Base-by-base conservation (phyloP, 2,113 vertebrate species). In the Dasyornis broadbenti region DNA sequence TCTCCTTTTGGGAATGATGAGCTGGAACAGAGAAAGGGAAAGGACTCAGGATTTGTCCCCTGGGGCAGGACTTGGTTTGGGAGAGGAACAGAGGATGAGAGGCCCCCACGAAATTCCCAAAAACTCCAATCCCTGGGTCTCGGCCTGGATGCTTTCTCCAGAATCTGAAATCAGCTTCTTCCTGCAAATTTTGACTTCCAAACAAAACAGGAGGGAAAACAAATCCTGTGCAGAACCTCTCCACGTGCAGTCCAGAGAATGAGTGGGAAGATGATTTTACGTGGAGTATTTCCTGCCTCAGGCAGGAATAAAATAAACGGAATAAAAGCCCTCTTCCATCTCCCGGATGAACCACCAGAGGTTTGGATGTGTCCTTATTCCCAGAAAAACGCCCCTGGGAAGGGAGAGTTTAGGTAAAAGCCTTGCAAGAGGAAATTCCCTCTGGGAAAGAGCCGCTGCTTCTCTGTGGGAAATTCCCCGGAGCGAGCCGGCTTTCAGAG, bases 381-480 rank as follows among this genome's bases (percentile, higher is more conserved):
- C 20, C 11, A 65, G 64, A 2, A 66, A 92, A 95, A 59, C 4
- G 47, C 80, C 81, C 22, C 72, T 52, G 19, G 47, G 77, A 78
- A 81, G 56, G 30, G 54, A 95, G 47, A 31, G 72, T 84, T 91
- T 82, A 78, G 87, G 64, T 92, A 94, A 92, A 95, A 94, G 70
- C 66, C 22, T 92, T 45, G 39, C 40, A 54, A 81, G 77, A 40
- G 59, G 8, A 49, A 94, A 92, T 54, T 65, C 65, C 89, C 91
- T 78, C 76, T 89, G 95, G 92, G 77, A 91, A 54, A 52, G 77
- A 50, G 80, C 78, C 26, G 40, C 35, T 65, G 68, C 50, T 78
- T 30, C 77, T 78, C 30, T 10, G 24, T 1, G 70, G 60, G 31
- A 87, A 92, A 66, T 30, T 66, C 81, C 87, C 73, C 5, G n/a